Conservation (phyloP, 2,888 invertebrate genomes). For the Drosophila sordidapex region DNA sequence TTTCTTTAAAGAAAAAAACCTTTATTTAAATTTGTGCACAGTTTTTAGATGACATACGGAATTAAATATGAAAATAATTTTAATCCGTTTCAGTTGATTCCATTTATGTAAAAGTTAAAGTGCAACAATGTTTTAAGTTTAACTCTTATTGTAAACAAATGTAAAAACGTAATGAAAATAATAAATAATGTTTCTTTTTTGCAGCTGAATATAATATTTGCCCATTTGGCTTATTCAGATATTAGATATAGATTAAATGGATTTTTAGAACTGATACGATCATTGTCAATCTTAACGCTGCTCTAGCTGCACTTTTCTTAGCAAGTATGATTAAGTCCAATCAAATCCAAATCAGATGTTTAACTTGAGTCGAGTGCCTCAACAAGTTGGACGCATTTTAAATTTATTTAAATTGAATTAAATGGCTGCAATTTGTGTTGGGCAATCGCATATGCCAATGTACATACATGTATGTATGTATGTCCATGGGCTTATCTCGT, state of each 20-base stretch:
- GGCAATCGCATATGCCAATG: slow-evolving; percentile 59
- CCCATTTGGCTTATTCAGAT: background rate
- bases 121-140: background rate
- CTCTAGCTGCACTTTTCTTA: slow-evolving; percentile 22
- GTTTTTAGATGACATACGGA: background rate
- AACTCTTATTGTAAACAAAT: background rate
- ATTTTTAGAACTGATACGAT: background rate
- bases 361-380: slow-evolving; percentile 47
- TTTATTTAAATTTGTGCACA: background rate
- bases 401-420: slow-evolving; percentile 81
- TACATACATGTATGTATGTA: background rate
- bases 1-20: background rate
- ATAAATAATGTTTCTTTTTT: background rate
- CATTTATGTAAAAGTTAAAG: background rate
- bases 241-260: background rate
- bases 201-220: background rate
- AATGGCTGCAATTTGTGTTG: slow-evolving; percentile 77
- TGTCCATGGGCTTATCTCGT: slow-evolving; percentile 38
- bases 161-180: background rate
- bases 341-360: slow-evolving; percentile 52
- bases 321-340: slow-evolving; percentile 55
- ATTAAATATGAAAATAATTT: background rate
- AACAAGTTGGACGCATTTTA: slow-evolving; percentile 75
- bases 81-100: background rate
- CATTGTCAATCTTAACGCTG: background rate